Base-by-base conservation (phyloP, 2,888 invertebrate genomes). In the Hydropsyche betteni region DNA sequence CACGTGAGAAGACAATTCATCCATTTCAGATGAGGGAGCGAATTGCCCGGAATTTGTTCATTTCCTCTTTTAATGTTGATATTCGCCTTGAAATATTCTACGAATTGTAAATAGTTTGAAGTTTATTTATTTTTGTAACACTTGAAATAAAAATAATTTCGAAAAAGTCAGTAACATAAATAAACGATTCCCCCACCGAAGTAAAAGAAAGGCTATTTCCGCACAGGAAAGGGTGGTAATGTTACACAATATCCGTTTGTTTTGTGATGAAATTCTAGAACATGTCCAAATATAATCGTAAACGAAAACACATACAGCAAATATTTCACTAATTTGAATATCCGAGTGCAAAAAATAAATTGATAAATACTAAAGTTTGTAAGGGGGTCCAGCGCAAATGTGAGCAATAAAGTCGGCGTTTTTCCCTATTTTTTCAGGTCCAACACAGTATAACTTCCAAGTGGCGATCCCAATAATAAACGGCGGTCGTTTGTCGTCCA, bases 401-500 rank as follows among this genome's bases (percentile, higher is more conserved):
- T 36, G 38, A 7, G 34, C 24, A 69, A 69, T 69, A 69, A 69
- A 69, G 50, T 44, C 69, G n/a, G n/a, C 14, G 6, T 12, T 69
- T 6, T 12, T 14, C 16, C 8, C 76, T 75, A 74, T 69, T 77
- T 75, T 44, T 44, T 44, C 36, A 69, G 64, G 44, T 8, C 69
- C 70, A 74, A 76, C 75, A 74, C 76, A 73, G 75, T 76, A 77
- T 79, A 79, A 77, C 77, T 79, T 76, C 79, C 79, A 79, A 79
- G 77, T 77, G 79, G 79, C 76, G 77, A 79, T 79, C 68, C 75
- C 55, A 75, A 79, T 77, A 79, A 77, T 79, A 79, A 79, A 79
- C 77, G 79, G 75, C 58, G 79, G 79, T 79, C 79, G 75, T 79
- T 79, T 79, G 79, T 79, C 79, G 75, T 77, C 76, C 74, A 76